These are phyloP conservation scores for Pogonocherus hispidulus DNA, from an alignment of 2,888 invertebrate genomes.

Conservation along the genomic window DNA sequence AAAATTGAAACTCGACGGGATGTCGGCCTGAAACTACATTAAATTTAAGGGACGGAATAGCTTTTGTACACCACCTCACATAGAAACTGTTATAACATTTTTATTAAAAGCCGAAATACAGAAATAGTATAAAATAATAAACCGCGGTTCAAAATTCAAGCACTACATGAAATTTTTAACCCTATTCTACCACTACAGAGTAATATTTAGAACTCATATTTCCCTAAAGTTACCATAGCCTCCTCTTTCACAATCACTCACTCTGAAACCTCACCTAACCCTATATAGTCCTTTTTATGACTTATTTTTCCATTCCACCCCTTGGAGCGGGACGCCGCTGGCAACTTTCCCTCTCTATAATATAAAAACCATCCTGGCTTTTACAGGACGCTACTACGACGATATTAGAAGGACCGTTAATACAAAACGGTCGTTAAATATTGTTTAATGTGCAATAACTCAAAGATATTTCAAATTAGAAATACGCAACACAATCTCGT, in stretches of 20 bases:
- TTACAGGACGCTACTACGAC: constrained; percentile 33
- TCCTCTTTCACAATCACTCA: too few species aligned
- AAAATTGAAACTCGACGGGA: not conserved
- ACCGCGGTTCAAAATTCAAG: too few species aligned
- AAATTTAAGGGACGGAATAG: not conserved
- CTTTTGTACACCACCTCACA: not conserved
- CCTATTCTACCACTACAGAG: too few species aligned
- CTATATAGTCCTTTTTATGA: too few species aligned
- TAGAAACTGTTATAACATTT: too few species aligned
- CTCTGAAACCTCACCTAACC: too few species aligned
- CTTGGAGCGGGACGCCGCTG: constrained; percentile 29
- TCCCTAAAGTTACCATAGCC: too few species aligned
- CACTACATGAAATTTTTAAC: too few species aligned
- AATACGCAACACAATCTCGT: not conserved
- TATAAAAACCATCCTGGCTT: constrained; percentile 41
- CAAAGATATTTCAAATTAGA: not conserved
- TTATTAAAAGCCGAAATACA: too few species aligned
- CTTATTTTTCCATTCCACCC: not conserved
- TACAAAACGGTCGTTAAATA: constrained; percentile 45
- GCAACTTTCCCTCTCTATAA: constrained; percentile 29
- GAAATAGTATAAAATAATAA: too few species aligned
- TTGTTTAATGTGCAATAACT: constrained; percentile 29
- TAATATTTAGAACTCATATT: too few species aligned
- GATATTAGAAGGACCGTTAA: constrained; percentile 43
- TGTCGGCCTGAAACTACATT: not conserved